phyloP scores from a whole-genome alignment of 2,113 vertebrate species.

The Vimba vimba region DNA sequence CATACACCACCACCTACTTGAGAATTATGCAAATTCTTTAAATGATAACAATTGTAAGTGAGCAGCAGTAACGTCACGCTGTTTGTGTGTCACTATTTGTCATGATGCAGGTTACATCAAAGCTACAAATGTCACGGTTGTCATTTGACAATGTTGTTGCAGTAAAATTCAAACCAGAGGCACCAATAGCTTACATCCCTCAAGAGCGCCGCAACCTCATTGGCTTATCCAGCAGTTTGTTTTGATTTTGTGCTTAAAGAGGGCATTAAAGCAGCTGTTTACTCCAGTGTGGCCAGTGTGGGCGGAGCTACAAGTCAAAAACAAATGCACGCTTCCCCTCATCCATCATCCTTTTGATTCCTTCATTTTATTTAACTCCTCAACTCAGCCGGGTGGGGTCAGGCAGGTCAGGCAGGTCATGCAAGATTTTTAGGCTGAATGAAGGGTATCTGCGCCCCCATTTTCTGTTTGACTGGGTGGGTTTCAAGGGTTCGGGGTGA shows the following conservation, averaged over 20 bases:
- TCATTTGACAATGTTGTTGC: conserved; percentile 61
- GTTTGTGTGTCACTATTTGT: neutral
- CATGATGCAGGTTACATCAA: conserved; percentile 13
- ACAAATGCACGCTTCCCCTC: conserved; percentile 59
- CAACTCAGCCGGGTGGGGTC: conserved; percentile 64
- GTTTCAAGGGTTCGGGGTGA: conserved; percentile 76
- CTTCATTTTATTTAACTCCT: neutral
- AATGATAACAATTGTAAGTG: neutral
- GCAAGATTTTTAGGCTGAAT: neutral
- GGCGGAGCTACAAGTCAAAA: conserved; percentile 64
- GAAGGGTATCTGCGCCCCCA: neutral
- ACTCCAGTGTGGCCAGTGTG: conserved; percentile 46
- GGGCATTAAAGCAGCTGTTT: conserved; percentile 57
- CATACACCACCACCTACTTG: conserved; percentile 11
- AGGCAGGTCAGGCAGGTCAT: conserved; percentile 43
- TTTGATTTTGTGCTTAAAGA: conserved; percentile 29
- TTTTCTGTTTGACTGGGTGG: conserved; percentile 74
- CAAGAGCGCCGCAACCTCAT: neutral
- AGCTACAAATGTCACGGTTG: conserved; percentile 44
- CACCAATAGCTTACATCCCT: neutral
- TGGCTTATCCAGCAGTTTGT: conserved; percentile 10
- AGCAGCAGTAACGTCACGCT: neutral
- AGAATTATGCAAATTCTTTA: neutral
- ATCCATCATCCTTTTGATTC: neutral
- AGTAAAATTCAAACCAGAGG: neutral